Conservation (phyloP, 2,797 vertebrate genomes). For the Lagocephalus sceleratus region DNA sequence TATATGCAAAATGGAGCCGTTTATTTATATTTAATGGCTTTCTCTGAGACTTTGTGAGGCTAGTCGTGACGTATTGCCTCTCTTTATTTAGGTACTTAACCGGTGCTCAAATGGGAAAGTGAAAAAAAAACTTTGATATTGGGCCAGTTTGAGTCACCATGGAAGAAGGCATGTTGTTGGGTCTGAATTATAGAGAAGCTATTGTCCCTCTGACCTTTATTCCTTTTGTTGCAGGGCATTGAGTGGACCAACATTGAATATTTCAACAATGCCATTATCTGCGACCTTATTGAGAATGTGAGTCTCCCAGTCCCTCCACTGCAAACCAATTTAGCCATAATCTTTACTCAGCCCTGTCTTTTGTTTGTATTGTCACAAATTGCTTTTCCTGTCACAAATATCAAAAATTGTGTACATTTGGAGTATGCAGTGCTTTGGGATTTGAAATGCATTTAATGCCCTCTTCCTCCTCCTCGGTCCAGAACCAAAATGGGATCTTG, state of each 20-base stretch:
- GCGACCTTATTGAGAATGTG: constrained; percentile 98
- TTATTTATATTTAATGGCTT: neutral
- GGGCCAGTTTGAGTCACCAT: neutral
- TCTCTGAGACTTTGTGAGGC: neutral
- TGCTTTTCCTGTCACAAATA: neutral
- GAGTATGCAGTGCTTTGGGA: neutral
- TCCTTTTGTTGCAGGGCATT: constrained; percentile 82
- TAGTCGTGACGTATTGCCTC: neutral
- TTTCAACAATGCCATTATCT: constrained; percentile 98
- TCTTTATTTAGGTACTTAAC: constrained; percentile 1
- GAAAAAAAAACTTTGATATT: too few species aligned
- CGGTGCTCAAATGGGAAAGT: neutral
- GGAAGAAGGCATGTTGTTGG: neutral
- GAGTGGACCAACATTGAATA: constrained; percentile 99
- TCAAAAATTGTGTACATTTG: neutral
- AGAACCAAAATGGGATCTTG: constrained; percentile 96
- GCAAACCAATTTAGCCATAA: constrained; percentile 1
- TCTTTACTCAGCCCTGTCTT: neutral
- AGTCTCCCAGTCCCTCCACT: constrained; percentile 55
- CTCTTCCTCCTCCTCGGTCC: neutral
- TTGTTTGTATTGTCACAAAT: neutral
- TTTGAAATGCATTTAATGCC: neutral
- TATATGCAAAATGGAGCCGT: neutral
- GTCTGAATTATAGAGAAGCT: constrained; percentile 7
- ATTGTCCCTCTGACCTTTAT: constrained; percentile 29